Evolutionary conservation across 2,888 invertebrate genomes (phyloP).

Genomic region (Bursaphelenchus okinawaensis): DNA sequence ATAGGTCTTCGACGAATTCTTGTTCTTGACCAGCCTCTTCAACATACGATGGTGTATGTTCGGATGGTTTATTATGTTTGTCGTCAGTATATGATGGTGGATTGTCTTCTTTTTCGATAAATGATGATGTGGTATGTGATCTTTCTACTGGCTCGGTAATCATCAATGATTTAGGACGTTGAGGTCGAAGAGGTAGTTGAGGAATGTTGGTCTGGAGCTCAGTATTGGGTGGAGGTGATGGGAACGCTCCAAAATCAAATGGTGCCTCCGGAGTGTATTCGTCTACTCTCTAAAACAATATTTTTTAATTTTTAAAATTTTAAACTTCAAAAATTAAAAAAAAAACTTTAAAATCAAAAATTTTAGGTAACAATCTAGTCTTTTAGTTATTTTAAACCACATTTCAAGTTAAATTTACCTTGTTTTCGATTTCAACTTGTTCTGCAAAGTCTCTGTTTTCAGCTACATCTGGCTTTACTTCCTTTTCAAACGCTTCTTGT

Average conservation of each 20-base stretch:
- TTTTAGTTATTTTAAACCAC: background rate
- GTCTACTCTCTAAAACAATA: conserved; percentile 7
- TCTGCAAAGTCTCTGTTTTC: background rate
- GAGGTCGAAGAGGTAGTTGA: conserved; percentile 8
- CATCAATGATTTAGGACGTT: background rate
- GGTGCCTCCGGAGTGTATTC: conserved; percentile 9
- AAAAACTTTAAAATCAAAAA: background rate
- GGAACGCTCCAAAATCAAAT: conserved; percentile 24
- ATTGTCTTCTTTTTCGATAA: too few relatives aligned
- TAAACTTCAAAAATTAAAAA: conserved; percentile 1
- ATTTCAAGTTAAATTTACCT: background rate
- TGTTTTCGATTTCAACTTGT: background rate
- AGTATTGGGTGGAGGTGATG: conserved; percentile 25
- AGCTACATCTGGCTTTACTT: background rate
- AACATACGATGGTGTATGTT: background rate
- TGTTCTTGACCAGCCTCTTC: background rate
- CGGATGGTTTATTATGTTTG: too few relatives aligned
- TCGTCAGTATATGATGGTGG: too few relatives aligned
- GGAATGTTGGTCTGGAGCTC: background rate
- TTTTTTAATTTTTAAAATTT: conserved; percentile 6
- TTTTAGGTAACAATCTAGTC: background rate
- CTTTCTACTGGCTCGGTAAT: too few relatives aligned
- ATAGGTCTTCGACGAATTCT: background rate
- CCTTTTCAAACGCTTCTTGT: background rate
- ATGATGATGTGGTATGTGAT: too few relatives aligned